phyloP scores from a whole-genome alignment of 2,888 invertebrate species.

The Pyrgus malvae region DNA sequence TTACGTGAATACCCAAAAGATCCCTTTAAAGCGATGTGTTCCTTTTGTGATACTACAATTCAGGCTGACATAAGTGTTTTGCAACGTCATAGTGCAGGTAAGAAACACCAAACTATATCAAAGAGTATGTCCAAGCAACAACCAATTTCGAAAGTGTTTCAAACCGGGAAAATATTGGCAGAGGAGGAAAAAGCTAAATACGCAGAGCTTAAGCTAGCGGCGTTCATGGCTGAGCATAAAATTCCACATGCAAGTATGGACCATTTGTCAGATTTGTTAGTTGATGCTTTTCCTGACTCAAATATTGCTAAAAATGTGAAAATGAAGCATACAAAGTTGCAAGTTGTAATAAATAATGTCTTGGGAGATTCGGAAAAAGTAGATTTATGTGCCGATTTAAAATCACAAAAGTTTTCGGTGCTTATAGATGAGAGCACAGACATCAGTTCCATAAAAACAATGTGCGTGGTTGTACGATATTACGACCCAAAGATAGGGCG shows the following conservation, averaged over 20 bases:
- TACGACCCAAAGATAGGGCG: slow-evolving; percentile 19
- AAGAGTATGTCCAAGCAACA: background rate
- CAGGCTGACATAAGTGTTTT: background rate
- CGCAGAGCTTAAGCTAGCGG: slow-evolving; percentile 23
- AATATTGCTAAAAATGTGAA: slow-evolving; percentile 27
- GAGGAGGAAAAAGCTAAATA: background rate
- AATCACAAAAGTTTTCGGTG: background rate
- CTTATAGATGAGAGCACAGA: slow-evolving; percentile 3
- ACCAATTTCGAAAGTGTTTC: background rate
- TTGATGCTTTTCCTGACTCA: slow-evolving; percentile 24
- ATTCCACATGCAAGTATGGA: slow-evolving; percentile 28
- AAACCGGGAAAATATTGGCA: background rate
- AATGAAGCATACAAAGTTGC: slow-evolving; percentile 20
- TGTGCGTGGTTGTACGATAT: slow-evolving; percentile 26
- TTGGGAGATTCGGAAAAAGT: slow-evolving; percentile 31
- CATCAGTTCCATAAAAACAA: slow-evolving; percentile 21
- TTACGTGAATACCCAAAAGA: no score
- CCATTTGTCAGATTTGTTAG: slow-evolving; percentile 28
- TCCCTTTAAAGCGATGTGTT: background rate
- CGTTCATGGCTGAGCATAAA: slow-evolving; percentile 32
- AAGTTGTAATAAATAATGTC: slow-evolving; percentile 25
- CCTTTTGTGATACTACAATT: background rate
- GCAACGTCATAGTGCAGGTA: background rate
- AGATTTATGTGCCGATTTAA: slow-evolving; percentile 9
- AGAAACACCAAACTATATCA: background rate